Percentiles rank a stretch among this genome's conserved stretches.
Evolutionary conservation across 2,888 invertebrate species (phyloP).

Genomic region (Aphidoletes aphidimyza): DNA sequence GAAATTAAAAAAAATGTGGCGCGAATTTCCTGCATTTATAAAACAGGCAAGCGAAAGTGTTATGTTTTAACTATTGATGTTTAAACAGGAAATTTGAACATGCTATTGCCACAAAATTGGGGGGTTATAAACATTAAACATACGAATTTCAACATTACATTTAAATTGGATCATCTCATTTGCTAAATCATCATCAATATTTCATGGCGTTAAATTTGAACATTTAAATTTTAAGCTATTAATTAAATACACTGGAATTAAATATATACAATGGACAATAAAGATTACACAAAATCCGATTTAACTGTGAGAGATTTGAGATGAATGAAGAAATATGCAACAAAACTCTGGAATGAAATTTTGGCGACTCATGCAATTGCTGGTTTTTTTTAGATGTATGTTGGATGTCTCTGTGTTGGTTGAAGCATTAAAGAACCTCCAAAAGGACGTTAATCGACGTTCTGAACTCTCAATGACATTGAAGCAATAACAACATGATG

Average conservation of each 20-base stretch:
- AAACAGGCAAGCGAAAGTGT: neutral
- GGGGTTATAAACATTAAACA: neutral
- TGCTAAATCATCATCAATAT: constrained; percentile 3
- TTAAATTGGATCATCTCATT: neutral
- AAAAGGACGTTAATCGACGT: neutral
- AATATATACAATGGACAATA: neutral
- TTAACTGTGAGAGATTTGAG: too few relatives aligned
- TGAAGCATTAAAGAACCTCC: neutral
- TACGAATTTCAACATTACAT: neutral
- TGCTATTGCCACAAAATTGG: neutral
- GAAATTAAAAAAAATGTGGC: neutral
- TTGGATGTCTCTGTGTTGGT: too few relatives aligned
- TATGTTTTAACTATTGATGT: neutral
- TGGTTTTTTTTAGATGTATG: too few relatives aligned
- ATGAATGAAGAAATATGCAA: too few relatives aligned
- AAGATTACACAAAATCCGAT: constrained; percentile 30
- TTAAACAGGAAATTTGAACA: neutral
- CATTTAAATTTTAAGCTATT: neutral
- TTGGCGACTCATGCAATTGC: too few relatives aligned
- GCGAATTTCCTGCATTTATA: neutral
- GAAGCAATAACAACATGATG: neutral
- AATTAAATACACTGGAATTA: neutral
- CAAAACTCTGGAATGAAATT: too few relatives aligned
- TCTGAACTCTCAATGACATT: neutral
- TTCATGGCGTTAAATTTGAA: neutral